phyloP scores from a whole-genome alignment of 2,797 vertebrate genomes.

The Ispidina lecontei region DNA sequence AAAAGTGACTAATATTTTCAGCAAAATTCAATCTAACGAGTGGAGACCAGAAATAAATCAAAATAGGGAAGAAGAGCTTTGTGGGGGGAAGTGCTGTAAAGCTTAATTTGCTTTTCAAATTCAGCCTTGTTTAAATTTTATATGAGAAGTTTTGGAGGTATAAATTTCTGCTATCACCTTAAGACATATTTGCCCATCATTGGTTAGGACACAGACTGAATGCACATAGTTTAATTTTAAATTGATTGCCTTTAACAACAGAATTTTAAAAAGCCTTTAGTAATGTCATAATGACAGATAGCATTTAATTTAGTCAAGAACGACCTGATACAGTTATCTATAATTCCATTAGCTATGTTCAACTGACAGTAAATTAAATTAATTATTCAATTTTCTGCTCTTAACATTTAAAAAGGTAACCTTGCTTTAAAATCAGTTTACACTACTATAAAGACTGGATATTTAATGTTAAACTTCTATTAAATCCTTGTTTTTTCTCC shows the following conservation, averaged over 20 bases:
- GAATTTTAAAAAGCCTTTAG: conserved; percentile 35
- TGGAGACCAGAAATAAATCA: not conserved
- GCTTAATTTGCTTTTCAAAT: not conserved
- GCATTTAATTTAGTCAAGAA: conserved; percentile 49
- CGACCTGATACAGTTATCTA: conserved; percentile 9
- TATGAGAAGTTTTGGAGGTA: not conserved
- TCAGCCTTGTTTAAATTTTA: not conserved
- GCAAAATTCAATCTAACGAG: not conserved
- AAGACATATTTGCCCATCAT: not conserved
- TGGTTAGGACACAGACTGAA: not conserved
- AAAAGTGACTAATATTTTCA: not conserved
- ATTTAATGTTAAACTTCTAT: conserved; percentile 26
- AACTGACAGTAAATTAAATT: conserved; percentile 59
- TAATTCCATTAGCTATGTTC: conserved; percentile 40
- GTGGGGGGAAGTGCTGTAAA: not conserved
- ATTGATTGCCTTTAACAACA: conserved; percentile 42
- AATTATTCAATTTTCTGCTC: conserved; percentile 47
- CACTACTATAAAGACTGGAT: conserved; percentile 12
- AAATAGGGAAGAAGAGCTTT: not conserved
- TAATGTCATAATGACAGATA: conserved; percentile 62
- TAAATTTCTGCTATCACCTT: not conserved
- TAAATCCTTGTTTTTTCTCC: not conserved
- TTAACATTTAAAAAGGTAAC: conserved; percentile 53
- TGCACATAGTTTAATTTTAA: conserved; percentile 40
- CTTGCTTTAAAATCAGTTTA: conserved; percentile 48